Base-by-base conservation (phyloP, 2,888 invertebrate species). In the Xylota segnis region DNA sequence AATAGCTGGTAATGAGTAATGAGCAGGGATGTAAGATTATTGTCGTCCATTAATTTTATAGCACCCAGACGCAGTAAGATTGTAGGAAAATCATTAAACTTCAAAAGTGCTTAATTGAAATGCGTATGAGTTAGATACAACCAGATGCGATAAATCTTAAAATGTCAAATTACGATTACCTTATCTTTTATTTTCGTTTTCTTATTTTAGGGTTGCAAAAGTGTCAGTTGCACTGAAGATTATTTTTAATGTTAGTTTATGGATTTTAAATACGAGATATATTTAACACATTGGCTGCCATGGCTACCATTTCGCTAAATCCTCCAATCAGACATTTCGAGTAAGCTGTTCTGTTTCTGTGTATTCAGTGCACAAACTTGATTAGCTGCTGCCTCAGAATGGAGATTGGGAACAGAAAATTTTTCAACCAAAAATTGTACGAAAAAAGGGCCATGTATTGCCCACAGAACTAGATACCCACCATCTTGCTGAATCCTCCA, bases 1-100 rank as follows among this genome's bases (percentile, higher is more conserved):
- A 81, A 75, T 81, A 74, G 63, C 71, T 72, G 40, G 72, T 72
- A 72, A 61, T 68, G 75, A 75, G 54, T 75, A 68, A 81, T 56
- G 59, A 68, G 59, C 61, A 34, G 54, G 32, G 65, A 66, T 61
- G 66, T 66, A 43, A 45, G 59, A 74, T 74, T 43, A 66, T 37
- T 43, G 68, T 61, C 66, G 18, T 61, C 74, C 74, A 81, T 81
- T 81, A 81, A 74, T 81, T 74, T 68, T 14, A 59, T 9, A 68
- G 66, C 61, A 52, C 72, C 29, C 72, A 29, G 43, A 23, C 45
- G 18, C 40, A 65, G 9, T 12, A 12, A 5, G 12, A 34, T 54
- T 5, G 12, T 18, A 66, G 34, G 43, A 66, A 59, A 68, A 32
- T 27, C 59, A 68, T 68, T 34, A 59, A 50, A 68, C 45, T 68